Percentiles rank a stretch among this genome's conserved stretches.
Conservation (phyloP, 2,888 invertebrate genomes). For the Chloromyia formosa region DNA sequence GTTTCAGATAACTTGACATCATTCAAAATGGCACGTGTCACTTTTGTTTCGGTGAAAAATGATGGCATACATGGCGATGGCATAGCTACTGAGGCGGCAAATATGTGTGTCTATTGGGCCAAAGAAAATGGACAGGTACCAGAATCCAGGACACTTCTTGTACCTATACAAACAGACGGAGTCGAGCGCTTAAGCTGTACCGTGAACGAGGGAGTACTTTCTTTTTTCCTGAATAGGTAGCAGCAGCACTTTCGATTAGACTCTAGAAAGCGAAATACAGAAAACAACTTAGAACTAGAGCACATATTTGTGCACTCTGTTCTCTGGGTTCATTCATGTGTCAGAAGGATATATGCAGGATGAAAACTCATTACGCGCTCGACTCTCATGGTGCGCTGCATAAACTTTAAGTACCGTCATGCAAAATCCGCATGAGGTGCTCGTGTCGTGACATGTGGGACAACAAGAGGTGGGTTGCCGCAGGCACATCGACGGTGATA, state of each 20-base stretch:
- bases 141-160: not conserved
- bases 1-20: conserved; percentile 1
- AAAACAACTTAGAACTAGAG: conserved; percentile 12
- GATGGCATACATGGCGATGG: not conserved
- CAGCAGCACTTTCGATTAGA: conserved; percentile 25
- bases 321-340: not conserved
- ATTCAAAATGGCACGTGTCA: conserved; percentile 11
- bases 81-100: not conserved
- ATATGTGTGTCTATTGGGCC: not conserved
- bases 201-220: not conserved
- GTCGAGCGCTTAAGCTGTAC: too few species aligned
- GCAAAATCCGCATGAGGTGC: conserved; percentile 16
- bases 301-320: conserved; percentile 23
- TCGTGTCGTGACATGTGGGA: not conserved
- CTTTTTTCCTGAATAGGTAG: conserved; percentile 15
- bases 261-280: conserved; percentile 18
- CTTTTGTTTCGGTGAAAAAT: conserved; percentile 12
- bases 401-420: conserved; percentile 25
- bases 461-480: too few species aligned
- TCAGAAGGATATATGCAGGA: conserved; percentile 6
- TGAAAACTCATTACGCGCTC: conserved; percentile 31
- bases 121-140: conserved; percentile 23
- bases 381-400: conserved; percentile 29
- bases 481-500: too few species aligned
- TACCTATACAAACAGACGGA: not conserved